These are phyloP conservation scores for Auanema sp. DNA, from an alignment of 2,888 invertebrate genomes.

Conservation along the genomic window DNA sequence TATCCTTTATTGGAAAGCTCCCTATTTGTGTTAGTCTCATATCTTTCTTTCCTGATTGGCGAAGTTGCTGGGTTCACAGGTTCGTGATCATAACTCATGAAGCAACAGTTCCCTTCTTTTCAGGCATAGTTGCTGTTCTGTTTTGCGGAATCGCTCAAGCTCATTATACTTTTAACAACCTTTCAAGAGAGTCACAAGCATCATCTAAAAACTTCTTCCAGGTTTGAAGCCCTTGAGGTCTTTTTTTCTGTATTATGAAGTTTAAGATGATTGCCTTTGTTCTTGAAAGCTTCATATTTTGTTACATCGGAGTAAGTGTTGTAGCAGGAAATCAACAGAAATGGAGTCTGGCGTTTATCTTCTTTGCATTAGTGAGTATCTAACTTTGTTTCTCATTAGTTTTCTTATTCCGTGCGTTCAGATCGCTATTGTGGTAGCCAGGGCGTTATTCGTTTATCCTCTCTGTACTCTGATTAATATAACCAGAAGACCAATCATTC, in stretches of 20 bases:
- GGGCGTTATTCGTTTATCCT: constrained; percentile 88
- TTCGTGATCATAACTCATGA: constrained; percentile 64
- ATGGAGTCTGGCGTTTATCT: constrained; percentile 88
- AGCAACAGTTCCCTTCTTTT: constrained; percentile 3
- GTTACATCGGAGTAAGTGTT: constrained; percentile 97
- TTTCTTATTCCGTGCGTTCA: constrained; percentile 65
- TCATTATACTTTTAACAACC: constrained; percentile 96
- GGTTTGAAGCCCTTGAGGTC: constrained; percentile 10
- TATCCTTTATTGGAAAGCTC: constrained; percentile 93
- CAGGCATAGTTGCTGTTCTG: constrained; percentile 86
- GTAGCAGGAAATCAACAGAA: constrained; percentile 72
- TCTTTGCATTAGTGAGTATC: constrained; percentile 83
- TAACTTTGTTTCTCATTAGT: constrained; percentile 8
- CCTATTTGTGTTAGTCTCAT: constrained; percentile 94
- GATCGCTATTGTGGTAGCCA: constrained; percentile 85
- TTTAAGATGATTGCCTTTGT: constrained; percentile 92
- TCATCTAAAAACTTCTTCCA: constrained; percentile 78
- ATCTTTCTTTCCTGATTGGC: constrained; percentile 92
- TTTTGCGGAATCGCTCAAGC: constrained; percentile 99
- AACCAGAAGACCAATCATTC: constrained; percentile 86
- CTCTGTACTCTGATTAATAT: constrained; percentile 88
- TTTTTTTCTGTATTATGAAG: constrained; percentile 8
- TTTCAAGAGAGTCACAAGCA: constrained; percentile 82
- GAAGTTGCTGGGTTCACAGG: constrained; percentile 95
- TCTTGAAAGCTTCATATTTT: constrained; percentile 96